Base-by-base conservation (phyloP, 2,888 invertebrate genomes). In the Acanthosepion esculentum region DNA sequence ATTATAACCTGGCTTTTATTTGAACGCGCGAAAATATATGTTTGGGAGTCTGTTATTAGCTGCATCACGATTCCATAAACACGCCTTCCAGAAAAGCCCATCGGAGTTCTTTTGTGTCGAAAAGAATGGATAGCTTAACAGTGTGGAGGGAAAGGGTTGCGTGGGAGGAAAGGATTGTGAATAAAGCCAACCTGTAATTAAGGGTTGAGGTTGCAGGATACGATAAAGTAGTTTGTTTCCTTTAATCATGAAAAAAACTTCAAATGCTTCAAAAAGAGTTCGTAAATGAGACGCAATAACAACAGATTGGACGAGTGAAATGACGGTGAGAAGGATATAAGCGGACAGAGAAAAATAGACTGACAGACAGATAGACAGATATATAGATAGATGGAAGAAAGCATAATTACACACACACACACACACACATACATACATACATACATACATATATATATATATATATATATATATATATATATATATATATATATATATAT, bases 61-160 rank as follows among this genome's bases (percentile, higher is more conserved):
- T 78, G 8, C 78, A 78, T 78, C 78, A 78, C 78, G n/a, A 78
- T 78, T 78, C n/a, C 29, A 78, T 29, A 29, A 78, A 78, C n/a
- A 29, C 78, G 78, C 78, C 78, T 78, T 78, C 78, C n/a, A 78
- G 78, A 78, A 78, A 41, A 78, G n/a, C n/a, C n/a, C 78, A 78
- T 78, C 78, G 1, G 78, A n/a, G 78, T 78, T n/a, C 78, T 78
- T n/a, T 78, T 78, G 78, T 78, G 29, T 10, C n/a, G 10, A 8
- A n/a, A 78, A 78, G 29, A 78, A 78, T 78, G 78, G 78, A 78
- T n/a, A 12, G 8, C n/a, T 78, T 78, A n/a, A 78, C 78, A n/a
- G 78, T 10, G n/a, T n/a, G 29, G 18, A 26, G 59, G 26, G 59
- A 59, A 59, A 23, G 59, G 26, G 59, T 26, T 23, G 23, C 29